phyloP scores from a whole-genome alignment of 2,797 vertebrate species.

The Sus cebifrons region DNA sequence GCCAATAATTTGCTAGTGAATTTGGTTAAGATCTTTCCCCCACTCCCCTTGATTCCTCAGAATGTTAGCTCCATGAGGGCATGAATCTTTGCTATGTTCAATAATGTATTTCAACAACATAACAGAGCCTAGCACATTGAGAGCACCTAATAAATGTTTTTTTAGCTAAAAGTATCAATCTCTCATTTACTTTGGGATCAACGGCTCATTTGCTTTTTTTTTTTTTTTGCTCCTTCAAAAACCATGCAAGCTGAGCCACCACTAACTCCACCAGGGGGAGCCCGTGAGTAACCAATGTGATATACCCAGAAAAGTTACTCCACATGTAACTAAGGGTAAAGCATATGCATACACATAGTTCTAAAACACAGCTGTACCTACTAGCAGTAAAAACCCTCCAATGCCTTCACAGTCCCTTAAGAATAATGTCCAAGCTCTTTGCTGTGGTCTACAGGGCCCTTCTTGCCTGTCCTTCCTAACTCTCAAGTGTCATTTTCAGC shows the following conservation, averaged over 20 bases:
- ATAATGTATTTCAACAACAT: neutral
- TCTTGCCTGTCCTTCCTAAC: neutral
- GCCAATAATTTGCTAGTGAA: conserved; percentile 1
- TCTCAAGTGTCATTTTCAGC: neutral
- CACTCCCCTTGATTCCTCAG: neutral
- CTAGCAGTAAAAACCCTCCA: neutral
- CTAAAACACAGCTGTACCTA: conserved; percentile 1
- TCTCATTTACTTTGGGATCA: neutral
- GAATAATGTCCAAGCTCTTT: conserved; percentile 1
- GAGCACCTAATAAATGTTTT: neutral
- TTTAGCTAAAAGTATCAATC: conserved; percentile 12
- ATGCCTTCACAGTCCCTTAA: conserved; percentile 17
- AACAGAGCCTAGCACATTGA: conserved; percentile 1
- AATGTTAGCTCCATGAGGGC: neutral
- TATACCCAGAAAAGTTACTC: neutral
- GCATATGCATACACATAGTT: neutral
- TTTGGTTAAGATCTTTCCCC: neutral
- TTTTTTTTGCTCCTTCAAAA: neutral
- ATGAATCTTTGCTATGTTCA: conserved; percentile 1
- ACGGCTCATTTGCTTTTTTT: neutral
- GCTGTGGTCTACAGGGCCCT: neutral
- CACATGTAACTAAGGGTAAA: neutral
- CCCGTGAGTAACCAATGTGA: conserved; percentile 29
- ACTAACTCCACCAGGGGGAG: conserved; percentile 75
- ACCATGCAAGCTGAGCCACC: neutral